phyloP scores from a whole-genome alignment of 1,140 invertebrate species.

The Pararge aegeria region DNA sequence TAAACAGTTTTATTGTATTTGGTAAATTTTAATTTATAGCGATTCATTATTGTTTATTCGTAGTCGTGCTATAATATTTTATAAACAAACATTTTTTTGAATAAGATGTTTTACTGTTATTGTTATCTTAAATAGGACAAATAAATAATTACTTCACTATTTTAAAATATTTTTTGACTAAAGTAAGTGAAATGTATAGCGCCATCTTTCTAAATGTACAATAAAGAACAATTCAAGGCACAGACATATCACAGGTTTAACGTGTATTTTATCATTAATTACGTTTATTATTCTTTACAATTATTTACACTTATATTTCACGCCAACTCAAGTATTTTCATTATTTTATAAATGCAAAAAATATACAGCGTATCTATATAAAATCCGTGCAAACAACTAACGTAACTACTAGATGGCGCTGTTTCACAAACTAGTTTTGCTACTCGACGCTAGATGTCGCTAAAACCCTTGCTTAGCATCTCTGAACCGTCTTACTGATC shows the following conservation, averaged over 20 bases:
- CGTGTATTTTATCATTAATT: conserved; percentile 53
- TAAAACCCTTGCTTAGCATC: conserved; percentile 76
- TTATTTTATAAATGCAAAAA: conserved; percentile 22
- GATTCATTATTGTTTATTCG: conserved; percentile 11
- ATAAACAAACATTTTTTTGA: conserved; percentile 5
- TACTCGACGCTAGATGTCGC: conserved; percentile 49
- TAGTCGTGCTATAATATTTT: conserved; percentile 14
- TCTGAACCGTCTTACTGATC: conserved; percentile 65
- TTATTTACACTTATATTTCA: conserved; percentile 44
- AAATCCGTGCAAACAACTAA: conserved; percentile 43
- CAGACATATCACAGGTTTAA: conserved; percentile 76
- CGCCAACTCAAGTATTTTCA: conserved; percentile 20
- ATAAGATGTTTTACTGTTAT: conserved; percentile 17
- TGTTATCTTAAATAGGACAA: conserved; percentile 36
- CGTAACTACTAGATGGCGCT: conserved; percentile 60
- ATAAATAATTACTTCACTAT: conserved; percentile 52
- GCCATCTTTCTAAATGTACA: conserved; percentile 56
- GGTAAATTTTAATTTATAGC: conserved; percentile 24
- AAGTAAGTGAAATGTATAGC: conserved; percentile 31
- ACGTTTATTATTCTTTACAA: conserved; percentile 37
- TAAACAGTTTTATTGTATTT: conserved; percentile 21
- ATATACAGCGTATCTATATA: conserved; percentile 22
- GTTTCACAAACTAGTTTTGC: conserved; percentile 35
- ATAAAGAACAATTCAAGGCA: conserved; percentile 65
- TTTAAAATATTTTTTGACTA: conserved; percentile 46